Conservation (phyloP, 2,888 invertebrate species). For the Lepidonotus clava region DNA sequence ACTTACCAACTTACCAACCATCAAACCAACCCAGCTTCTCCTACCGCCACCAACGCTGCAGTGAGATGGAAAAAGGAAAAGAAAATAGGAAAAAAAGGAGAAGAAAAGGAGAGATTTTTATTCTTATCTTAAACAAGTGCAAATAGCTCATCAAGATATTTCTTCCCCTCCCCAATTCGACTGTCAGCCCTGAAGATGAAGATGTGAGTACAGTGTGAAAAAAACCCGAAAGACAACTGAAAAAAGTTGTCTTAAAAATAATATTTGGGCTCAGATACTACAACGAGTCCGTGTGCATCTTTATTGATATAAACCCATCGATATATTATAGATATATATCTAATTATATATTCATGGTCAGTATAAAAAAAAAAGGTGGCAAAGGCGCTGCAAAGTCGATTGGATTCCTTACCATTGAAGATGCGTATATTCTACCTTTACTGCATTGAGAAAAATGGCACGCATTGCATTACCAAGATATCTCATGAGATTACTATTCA, state of each 20-base stretch:
- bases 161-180: too few species aligned
- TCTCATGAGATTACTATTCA: conserved; percentile 52
- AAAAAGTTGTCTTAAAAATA: background rate
- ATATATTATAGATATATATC: too few species aligned
- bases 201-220: conserved; percentile 1
- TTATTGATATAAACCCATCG: background rate
- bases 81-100: too few species aligned
- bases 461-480: conserved; percentile 45
- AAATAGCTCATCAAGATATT: too few species aligned
- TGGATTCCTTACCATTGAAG: conserved; percentile 45
- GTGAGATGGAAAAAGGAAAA: too few species aligned
- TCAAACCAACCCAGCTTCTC: background rate
- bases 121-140: too few species aligned
- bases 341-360: conserved; percentile 17
- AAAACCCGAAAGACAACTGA: background rate
- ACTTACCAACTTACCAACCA: background rate
- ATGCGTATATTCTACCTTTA: conserved; percentile 34
- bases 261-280: too few species aligned
- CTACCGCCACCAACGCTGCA: background rate
- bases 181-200: too few species aligned
- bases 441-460: conserved; percentile 44
- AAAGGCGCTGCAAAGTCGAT: conserved; percentile 10
- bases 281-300: background rate
- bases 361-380: background rate
- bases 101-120: background rate